Evolutionary conservation across 2,113 vertebrate genomes (phyloP).

Genomic region (Tyrannus savana): DNA sequence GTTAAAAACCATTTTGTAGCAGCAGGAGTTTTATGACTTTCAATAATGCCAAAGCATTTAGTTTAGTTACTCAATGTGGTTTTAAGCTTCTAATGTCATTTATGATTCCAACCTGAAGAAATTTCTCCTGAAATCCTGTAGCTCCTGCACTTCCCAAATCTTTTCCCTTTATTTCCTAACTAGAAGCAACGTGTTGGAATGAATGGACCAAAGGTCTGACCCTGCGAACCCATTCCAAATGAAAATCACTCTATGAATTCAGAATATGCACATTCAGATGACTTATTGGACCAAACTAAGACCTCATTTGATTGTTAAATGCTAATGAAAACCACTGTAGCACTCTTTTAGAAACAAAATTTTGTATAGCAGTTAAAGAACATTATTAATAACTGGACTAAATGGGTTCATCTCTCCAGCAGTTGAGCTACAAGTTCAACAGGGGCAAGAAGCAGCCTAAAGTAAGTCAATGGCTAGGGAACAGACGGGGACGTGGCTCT

Average conservation of each 20-base stretch:
- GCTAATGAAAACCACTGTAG: background rate
- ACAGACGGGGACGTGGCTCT: background rate
- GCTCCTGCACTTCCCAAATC: background rate
- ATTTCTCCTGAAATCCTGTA: background rate
- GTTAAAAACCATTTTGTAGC: background rate
- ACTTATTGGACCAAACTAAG: background rate
- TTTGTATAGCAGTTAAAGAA: background rate
- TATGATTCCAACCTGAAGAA: background rate
- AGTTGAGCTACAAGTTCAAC: background rate
- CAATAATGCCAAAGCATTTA: background rate
- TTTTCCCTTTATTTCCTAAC: background rate
- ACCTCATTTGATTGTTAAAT: background rate
- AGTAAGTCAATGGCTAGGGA: background rate
- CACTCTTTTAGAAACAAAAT: background rate
- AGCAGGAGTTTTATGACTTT: background rate
- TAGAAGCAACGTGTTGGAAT: background rate
- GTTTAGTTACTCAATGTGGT: background rate
- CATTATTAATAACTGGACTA: background rate
- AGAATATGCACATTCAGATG: background rate
- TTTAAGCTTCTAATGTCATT: background rate
- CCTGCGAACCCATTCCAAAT: background rate
- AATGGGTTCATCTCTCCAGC: background rate
- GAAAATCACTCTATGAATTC: background rate
- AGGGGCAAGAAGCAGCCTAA: background rate
- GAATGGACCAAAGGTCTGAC: background rate